Evolutionary conservation across 1,140 invertebrate genomes (phyloP), one percentile per base, ranked within the genome.

Genomic region (Venturia canescens): DNA sequence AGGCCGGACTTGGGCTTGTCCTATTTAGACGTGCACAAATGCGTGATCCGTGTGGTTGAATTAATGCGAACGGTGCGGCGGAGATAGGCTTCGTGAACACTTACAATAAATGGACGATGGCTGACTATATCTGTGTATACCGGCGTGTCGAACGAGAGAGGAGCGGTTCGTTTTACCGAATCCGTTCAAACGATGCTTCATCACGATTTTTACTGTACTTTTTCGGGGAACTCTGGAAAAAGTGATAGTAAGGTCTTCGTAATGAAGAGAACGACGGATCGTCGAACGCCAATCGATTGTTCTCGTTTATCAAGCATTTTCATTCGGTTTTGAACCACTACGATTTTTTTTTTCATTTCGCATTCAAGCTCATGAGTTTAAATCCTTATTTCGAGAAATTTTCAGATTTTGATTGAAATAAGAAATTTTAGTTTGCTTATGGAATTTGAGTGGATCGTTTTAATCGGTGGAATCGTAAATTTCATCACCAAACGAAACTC

Each of bases 21-120:
- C 71, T 74, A 53, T 74, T 74, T 53, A 53, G 27, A 76, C 53
- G 27, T 79, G 80, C 80, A 77, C 27, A 86, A 72, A 78, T 78
- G 71, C 71, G 34, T 53, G 79, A 76, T 75, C 44, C 60, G 66
- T 76, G 79, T 53, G 70, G 72, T 48, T 69, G 66, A 80, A 76
- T 76, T 76, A 66, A 76, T 76, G 79, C 72, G 34, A 48, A 76
- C 44, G 29, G 21, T 44, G n/a, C n/a, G 78, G 81, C 85, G 88
- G 88, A 89, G 88, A 89, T 89, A 89, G 82, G 89, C 87, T 89
- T 80, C 71, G 79, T 88, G 89, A 83, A 85, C 88, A 90, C 78
- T 84, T 84, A 89, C 87, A 89, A 88, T 80, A 80, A 75, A 80
- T 67, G 26, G 21, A 18, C 57, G 53, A 27, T 18, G 34, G 31